phyloP scores from a whole-genome alignment of 2,113 vertebrate species.

The Acanthochromis polyacanthus region DNA sequence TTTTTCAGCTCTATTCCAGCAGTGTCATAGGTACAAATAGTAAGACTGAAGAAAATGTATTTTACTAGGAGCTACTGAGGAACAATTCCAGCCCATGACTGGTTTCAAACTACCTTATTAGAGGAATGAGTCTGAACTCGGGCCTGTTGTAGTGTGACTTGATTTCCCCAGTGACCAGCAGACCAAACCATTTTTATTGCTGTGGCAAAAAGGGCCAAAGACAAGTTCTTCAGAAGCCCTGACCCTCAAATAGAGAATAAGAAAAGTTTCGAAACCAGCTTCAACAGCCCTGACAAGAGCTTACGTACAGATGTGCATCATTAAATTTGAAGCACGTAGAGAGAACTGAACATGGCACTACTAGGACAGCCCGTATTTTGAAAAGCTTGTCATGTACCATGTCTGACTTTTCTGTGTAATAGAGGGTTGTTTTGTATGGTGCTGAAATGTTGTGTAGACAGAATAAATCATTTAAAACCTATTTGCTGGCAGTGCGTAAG shows the following conservation, averaged over 20 bases:
- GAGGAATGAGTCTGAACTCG: slow-evolving; percentile 56
- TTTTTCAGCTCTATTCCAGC: not conserved
- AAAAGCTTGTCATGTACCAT: slow-evolving; percentile 6
- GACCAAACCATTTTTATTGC: slow-evolving; percentile 47
- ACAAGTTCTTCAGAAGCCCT: slow-evolving; percentile 45
- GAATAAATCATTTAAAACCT: not conserved
- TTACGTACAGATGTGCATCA: not conserved
- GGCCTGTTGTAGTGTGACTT: slow-evolving; percentile 60
- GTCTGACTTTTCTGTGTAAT: slow-evolving; percentile 1
- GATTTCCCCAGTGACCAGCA: slow-evolving; percentile 75
- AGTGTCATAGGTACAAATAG: slow-evolving; percentile 22
- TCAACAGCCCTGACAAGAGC: slow-evolving; percentile 13
- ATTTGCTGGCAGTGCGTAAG: not conserved
- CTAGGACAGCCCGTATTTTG: slow-evolving; percentile 8
- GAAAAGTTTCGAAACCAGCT: slow-evolving; percentile 32
- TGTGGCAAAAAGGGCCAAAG: slow-evolving; percentile 40
- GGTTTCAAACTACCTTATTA: slow-evolving; percentile 51
- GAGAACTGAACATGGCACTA: not conserved
- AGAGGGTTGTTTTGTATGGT: not conserved
- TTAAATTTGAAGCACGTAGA: not conserved
- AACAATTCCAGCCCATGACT: slow-evolving; percentile 45
- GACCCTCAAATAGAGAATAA: slow-evolving; percentile 45
- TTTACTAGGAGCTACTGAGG: slow-evolving; percentile 30
- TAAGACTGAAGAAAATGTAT: slow-evolving; percentile 27
- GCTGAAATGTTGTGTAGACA: not conserved